Conservation (phyloP, 2,113 vertebrate genomes). For the Plestiodon gilberti region DNA sequence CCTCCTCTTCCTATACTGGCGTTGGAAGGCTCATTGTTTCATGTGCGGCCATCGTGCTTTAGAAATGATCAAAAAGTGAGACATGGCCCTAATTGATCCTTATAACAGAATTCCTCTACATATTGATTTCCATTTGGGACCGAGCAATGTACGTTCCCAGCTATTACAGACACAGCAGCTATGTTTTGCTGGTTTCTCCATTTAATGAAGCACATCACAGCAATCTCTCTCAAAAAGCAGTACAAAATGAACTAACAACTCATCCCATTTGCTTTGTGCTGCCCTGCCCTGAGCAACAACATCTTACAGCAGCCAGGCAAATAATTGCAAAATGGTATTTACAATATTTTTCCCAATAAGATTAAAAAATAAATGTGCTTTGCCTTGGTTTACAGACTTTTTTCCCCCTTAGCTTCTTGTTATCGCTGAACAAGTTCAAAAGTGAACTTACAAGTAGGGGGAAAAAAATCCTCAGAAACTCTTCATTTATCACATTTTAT, state of each 20-base stretch:
- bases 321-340: constrained; percentile 40
- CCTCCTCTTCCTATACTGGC: neutral
- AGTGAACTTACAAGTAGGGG: neutral
- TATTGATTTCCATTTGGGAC: constrained; percentile 15
- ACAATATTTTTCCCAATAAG: constrained; percentile 26
- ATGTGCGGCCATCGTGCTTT: neutral
- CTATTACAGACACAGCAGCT: neutral
- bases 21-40: neutral
- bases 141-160: neutral
- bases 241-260: neutral
- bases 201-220: neutral
- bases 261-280: neutral
- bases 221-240: constrained; percentile 19
- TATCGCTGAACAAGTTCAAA: constrained; percentile 29
- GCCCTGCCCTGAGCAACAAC: neutral
- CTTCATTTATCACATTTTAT: neutral
- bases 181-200: neutral
- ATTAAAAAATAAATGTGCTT: constrained; percentile 23
- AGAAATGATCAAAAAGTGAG: neutral
- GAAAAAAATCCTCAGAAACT: neutral
- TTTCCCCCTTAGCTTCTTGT: constrained; percentile 52
- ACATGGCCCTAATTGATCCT: neutral
- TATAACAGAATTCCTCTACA: neutral
- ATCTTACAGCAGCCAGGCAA: constrained; percentile 25
- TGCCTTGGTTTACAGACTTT: constrained; percentile 26